These are phyloP conservation scores for Laspeyria flexula DNA, from an alignment of 2,888 invertebrate species.

Conservation along the genomic window DNA sequence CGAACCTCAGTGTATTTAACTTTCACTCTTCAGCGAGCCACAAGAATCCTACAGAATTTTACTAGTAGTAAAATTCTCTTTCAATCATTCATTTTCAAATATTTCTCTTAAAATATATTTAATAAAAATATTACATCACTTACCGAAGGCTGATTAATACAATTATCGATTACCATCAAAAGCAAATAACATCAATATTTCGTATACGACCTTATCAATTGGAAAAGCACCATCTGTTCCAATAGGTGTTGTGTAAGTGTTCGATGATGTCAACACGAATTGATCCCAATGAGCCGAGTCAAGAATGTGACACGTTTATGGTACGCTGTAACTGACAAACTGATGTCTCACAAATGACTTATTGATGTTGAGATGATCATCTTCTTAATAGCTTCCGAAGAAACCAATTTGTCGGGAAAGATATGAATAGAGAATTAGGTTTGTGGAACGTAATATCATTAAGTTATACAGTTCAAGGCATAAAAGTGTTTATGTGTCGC, in stretches of 20 bases:
- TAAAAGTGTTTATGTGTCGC: no score
- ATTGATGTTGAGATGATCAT: not conserved
- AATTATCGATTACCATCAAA: constrained; percentile 23
- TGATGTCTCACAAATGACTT: constrained; percentile 19
- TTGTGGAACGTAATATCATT: not conserved
- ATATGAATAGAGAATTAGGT: not conserved
- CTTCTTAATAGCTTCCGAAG: not conserved
- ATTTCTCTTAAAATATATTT: no score
- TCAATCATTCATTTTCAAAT: no score
- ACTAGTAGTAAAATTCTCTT: no score
- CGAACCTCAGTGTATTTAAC: no score
- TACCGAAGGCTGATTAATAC: not conserved
- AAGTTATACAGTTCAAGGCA: no score
- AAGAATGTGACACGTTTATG: constrained; percentile 52
- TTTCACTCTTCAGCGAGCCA: no score
- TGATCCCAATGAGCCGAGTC: constrained; percentile 55
- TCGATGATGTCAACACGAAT: constrained; percentile 65
- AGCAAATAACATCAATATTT: constrained; percentile 23
- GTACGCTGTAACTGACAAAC: not conserved
- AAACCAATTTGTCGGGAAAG: not conserved
- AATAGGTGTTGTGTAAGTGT: constrained; percentile 57
- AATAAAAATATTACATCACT: no score
- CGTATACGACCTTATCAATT: constrained; percentile 54
- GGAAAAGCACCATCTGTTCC: constrained; percentile 45
- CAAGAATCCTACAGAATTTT: no score